Percentiles rank a stretch among this genome's conserved stretches.
Conservation (phyloP, 2,797 vertebrate genomes). For the Cyclura pinguis region DNA sequence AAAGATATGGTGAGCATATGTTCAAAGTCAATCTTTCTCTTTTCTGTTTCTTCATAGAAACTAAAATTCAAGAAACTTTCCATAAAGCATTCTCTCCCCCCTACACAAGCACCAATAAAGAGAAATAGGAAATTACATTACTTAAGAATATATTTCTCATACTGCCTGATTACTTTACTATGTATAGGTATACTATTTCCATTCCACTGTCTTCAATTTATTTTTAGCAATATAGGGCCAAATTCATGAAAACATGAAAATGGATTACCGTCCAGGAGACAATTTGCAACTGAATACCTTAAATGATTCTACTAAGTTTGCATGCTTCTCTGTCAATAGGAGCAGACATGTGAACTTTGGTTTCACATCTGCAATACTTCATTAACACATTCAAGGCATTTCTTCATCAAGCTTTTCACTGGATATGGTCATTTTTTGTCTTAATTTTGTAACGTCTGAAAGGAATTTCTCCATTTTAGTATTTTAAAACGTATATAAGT, state of each 20-base stretch:
- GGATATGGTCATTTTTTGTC: not conserved
- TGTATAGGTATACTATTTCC: not conserved
- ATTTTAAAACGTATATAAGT: no score
- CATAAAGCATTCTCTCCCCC: not conserved
- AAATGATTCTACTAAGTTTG: not conserved
- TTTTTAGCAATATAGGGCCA: not conserved
- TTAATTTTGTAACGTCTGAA: not conserved
- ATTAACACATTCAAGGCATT: not conserved
- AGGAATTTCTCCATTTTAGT: not conserved
- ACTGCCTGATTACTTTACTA: not conserved
- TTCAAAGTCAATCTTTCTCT: constrained; percentile 7
- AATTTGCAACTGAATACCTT: not conserved
- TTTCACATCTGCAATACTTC: not conserved
- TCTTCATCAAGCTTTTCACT: not conserved
- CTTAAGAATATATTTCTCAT: no score
- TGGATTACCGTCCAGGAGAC: not conserved
- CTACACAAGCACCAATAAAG: no score
- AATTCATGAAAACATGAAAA: not conserved
- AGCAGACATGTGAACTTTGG: not conserved
- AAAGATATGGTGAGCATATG: not conserved
- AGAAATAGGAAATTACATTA: no score
- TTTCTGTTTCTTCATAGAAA: constrained; percentile 35
- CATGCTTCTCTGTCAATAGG: no score
- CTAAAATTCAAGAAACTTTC: not conserved
- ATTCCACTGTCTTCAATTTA: not conserved